Evolutionary conservation across 1,140 invertebrate genomes (phyloP), one percentile per base, ranked within the genome.

Genomic region (Drosophila albomicans): DNA sequence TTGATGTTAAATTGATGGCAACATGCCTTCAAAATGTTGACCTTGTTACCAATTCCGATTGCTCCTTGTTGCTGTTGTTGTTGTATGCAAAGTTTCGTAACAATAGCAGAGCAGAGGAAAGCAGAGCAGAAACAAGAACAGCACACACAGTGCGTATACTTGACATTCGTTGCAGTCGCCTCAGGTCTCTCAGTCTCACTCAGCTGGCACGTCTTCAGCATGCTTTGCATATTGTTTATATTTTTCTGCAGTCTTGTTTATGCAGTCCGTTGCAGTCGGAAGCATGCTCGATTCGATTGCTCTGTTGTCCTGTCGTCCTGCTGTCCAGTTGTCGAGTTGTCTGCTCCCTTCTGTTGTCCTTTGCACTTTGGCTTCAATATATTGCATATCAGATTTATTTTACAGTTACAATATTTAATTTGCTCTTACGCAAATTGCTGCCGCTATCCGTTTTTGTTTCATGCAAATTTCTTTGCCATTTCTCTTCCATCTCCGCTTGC

Each of bases 331-430:
- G 5, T 43, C 35, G 41, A 56, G 35, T 49, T 63, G 58, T 43
- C 58, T 52, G 28, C 61, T 25, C 20, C 20, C 20, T 25, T 25
- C 67, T 51, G 30, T 77, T 76, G 57, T 57, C 68, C 74, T 76
- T 72, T 72, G 74, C 74, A 65, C 68, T 76, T 61, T 76, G 68
- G 48, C 69, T 38, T 66, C 74, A 52, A 73, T 65, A 62, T 61
- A 76, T 71, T 51, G 68, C 63, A 71, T 80, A 88, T 78, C 72
- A 70, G 78, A 87, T 84, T 84, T 82, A 88, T 88, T 68, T 80
- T 72, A 63, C 77, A 80, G 85, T 72, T 78, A 84, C 84, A 88
- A 80, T 88, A 87, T 87, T 87, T 87, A 72, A 87, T 84, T 88
- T 88, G 70, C 77, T 87, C 84, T 80, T 75, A 79, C 69, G 75